Conservation (phyloP, 2,113 vertebrate genomes). For the Aspidoscelis tigris region DNA sequence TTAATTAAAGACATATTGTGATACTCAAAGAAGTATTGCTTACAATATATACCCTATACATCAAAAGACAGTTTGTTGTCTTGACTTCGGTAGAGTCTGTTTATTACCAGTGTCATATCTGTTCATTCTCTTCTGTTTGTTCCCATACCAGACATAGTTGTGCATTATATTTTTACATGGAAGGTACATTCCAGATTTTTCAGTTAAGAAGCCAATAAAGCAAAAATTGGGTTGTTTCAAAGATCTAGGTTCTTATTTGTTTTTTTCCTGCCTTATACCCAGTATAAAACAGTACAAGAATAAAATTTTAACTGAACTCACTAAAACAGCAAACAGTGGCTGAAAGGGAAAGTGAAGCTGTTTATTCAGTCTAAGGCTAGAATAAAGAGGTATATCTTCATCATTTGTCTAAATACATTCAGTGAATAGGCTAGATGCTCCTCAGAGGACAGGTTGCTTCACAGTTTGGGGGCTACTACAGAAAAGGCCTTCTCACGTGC, state of each 20-base stretch:
- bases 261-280: no score
- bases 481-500: no score
- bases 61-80: neutral
- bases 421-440: no score
- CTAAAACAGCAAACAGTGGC: no score
- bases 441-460: no score
- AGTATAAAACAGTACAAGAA: no score
- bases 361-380: no score
- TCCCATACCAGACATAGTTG: neutral
- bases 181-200: constrained; percentile 9
- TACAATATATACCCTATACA: neutral
- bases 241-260: neutral
- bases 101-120: constrained; percentile 35
- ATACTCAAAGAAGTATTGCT: neutral
- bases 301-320: no score
- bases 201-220: neutral
- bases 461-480: no score
- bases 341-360: no score
- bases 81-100: neutral
- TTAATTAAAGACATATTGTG: neutral
- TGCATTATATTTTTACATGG: neutral
- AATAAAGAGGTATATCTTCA: no score
- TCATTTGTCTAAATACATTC: no score
- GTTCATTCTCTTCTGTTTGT: neutral
- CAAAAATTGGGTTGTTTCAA: neutral